Evolutionary conservation across 2,113 vertebrate genomes (phyloP).

Genomic region (Cricetomys ansorgei): DNA sequence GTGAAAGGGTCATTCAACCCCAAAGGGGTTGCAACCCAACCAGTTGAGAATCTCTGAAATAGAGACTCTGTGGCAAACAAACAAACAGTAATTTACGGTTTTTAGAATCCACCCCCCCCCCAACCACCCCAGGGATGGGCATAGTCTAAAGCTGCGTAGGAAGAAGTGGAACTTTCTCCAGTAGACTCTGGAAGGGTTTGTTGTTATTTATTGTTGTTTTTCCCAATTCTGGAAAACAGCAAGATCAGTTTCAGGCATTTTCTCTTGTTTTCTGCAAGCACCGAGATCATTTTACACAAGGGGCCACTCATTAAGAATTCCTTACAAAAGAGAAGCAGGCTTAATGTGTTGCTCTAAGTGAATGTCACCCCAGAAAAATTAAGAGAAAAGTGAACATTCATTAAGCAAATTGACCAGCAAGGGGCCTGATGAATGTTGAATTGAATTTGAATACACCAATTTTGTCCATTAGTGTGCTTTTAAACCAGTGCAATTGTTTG

Average conservation of each 20-base stretch:
- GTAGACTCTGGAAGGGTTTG: neutral
- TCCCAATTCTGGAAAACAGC: constrained; percentile 32
- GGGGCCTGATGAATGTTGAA: constrained; percentile 75
- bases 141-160: neutral
- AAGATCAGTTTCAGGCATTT: constrained; percentile 56
- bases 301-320: constrained; percentile 76
- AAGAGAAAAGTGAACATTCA: constrained; percentile 81
- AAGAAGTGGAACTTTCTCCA: constrained; percentile 57
- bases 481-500: constrained; percentile 79
- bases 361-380: constrained; percentile 81
- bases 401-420: constrained; percentile 83
- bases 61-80: neutral
- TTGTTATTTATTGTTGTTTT: neutral
- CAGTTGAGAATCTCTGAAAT: too few species aligned
- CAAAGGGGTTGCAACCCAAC: too few species aligned
- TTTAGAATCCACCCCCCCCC: neutral
- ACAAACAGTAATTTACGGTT: neutral
- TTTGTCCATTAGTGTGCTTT: constrained; percentile 82
- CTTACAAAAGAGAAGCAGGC: constrained; percentile 74
- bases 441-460: constrained; percentile 82
- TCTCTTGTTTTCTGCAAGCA: constrained; percentile 65
- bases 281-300: constrained; percentile 61
- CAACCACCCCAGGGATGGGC: neutral
- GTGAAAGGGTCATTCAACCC: too few species aligned
- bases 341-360: constrained; percentile 78